Conservation (phyloP, 1,140 invertebrate species). For the Euura lappo region DNA sequence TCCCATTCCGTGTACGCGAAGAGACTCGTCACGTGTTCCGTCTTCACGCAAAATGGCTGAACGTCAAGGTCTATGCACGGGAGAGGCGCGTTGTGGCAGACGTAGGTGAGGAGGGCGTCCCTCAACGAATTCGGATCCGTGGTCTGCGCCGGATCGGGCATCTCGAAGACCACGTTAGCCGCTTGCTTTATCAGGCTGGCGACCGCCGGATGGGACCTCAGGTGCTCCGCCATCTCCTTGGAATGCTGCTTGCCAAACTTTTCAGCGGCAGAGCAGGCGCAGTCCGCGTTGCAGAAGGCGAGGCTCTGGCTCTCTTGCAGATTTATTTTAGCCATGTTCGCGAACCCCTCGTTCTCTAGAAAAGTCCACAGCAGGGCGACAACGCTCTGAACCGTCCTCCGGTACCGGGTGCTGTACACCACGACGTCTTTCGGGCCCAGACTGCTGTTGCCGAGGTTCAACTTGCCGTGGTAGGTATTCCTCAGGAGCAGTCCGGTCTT, state of each 20-base stretch:
- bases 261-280: slow-evolving; percentile 79
- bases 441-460: slow-evolving; percentile 60
- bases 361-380: slow-evolving; percentile 81
- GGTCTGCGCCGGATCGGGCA: slow-evolving; percentile 65
- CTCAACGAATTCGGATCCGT: slow-evolving; percentile 73
- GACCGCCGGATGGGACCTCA: slow-evolving; percentile 73
- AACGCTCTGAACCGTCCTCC: slow-evolving; percentile 88
- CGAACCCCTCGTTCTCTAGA: slow-evolving; percentile 66
- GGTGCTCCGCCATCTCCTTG: slow-evolving; percentile 58
- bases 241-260: slow-evolving; percentile 62
- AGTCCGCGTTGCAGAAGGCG: slow-evolving; percentile 85
- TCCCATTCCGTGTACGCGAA: slow-evolving; percentile 81
- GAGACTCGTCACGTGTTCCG: slow-evolving; percentile 74
- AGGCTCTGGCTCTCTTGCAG: slow-evolving; percentile 79
- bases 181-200: slow-evolving; percentile 69
- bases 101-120: slow-evolving; percentile 81
- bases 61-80: slow-evolving; percentile 70
- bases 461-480: slow-evolving; percentile 70
- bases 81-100: slow-evolving; percentile 81
- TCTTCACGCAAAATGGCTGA: slow-evolving; percentile 65
- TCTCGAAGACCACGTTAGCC: slow-evolving; percentile 69
- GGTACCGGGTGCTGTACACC: slow-evolving; percentile 82
- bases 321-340: slow-evolving; percentile 58
- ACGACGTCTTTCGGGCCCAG: slow-evolving; percentile 67
- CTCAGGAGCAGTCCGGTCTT: slow-evolving; percentile 76